Evolutionary conservation across 2,888 invertebrate genomes (phyloP), one percentile per base, ranked within the genome.

Genomic region (Allophyes oxyacanthae): DNA sequence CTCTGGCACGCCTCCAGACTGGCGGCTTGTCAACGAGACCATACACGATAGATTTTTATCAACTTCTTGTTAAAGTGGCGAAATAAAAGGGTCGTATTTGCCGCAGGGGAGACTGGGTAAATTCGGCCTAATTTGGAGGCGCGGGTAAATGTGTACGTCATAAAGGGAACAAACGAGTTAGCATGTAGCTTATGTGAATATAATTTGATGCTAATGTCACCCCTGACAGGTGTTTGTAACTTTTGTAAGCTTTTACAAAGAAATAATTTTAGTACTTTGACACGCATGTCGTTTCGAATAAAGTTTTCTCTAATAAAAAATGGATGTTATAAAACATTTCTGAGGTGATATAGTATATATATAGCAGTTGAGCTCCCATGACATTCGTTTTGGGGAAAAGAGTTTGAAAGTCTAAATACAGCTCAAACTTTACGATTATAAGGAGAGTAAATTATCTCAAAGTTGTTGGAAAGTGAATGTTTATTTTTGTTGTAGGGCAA

Each of bases 1-100:
- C 28, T 54, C 81, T 89, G 90, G 89, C 89, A 60, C 48, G 61
- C 55, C 70, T 88, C 89, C 89, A 90, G 85, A 15, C 79, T 83
- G 81, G 80, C 69, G 75, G 67, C 46, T 74, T 82, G 81, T 80
- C 84, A 85, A 80, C 79, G 63, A 66, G 63, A 59, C 65, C 72
- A 57, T 59, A 67, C 62, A 66, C 55, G 63, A 77, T 72, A 75
- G 73, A 78, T 76, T 79, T 74, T 76, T 73, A 81, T 80, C 75
- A 65, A 68, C 43, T 62, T 67, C 53, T 75, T 67, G 62, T 66
- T 61, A 72, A 67, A 61, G 57, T 41, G 55, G 58, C 37, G 44
- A 70, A 66, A 72, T 72, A 63, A 70, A 67, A 67, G 61, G 46
- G 60, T 58, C 52, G 49, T 66, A 45, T 55, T 48, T 56, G 37